phyloP scores from a whole-genome alignment of 2,888 invertebrate species.

The Drosophila prostipennis region DNA sequence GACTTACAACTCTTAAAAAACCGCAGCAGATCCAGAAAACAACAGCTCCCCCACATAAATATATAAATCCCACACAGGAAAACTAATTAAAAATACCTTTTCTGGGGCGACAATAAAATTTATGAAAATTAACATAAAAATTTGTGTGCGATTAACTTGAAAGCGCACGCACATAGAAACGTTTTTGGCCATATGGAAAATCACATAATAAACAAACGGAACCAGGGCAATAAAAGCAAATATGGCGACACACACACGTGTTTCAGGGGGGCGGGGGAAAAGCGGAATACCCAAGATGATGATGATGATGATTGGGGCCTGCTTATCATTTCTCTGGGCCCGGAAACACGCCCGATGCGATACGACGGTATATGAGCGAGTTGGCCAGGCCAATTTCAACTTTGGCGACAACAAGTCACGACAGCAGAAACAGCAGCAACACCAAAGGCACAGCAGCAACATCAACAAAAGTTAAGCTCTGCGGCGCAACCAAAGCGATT shows the following conservation, averaged over 20 bases:
- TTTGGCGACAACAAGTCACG: constrained; percentile 55
- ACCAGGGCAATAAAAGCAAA: constrained; percentile 78
- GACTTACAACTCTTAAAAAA: constrained; percentile 75
- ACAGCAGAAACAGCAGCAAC: constrained; percentile 21
- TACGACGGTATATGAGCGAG: constrained; percentile 6
- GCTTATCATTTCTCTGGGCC: constrained; percentile 69
- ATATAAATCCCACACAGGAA: constrained; percentile 67
- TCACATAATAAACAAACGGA: constrained; percentile 78
- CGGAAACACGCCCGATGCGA: constrained; percentile 61
- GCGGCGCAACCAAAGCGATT: constrained; percentile 82
- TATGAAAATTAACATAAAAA: constrained; percentile 82
- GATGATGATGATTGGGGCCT: constrained; percentile 38
- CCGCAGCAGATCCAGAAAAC: constrained; percentile 21
- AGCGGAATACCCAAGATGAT: constrained; percentile 13
- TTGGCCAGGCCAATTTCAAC: constrained; percentile 36
- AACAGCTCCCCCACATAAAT: constrained; percentile 60
- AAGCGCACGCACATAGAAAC: constrained; percentile 60
- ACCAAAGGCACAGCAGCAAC: constrained; percentile 12
- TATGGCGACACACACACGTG: constrained; percentile 71
- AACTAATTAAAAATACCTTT: constrained; percentile 78
- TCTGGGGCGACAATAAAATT: constrained; percentile 75
- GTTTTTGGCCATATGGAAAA: constrained; percentile 71
- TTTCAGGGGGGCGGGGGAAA: constrained; percentile 14
- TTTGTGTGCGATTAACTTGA: constrained; percentile 78
- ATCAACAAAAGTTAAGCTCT: constrained; percentile 76